A percentile compares a stretch with the other conserved stretches of the same genome.
Conservation (phyloP, 2,113 vertebrate species). For the Pandion haliaetus region DNA sequence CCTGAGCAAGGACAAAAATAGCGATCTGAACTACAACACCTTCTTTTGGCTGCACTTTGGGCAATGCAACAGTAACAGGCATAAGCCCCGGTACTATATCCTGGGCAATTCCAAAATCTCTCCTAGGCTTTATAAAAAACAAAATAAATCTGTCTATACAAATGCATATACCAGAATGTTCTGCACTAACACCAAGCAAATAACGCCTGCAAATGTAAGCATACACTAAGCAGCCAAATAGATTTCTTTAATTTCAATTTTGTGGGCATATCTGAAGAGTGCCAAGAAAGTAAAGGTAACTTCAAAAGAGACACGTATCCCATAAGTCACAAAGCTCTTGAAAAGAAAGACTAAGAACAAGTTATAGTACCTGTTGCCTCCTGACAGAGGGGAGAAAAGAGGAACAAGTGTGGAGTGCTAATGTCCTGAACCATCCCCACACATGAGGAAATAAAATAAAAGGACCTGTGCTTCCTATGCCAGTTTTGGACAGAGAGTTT, state of each 20-base stretch:
- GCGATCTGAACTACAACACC: neutral
- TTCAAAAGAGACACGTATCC: neutral
- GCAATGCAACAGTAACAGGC: neutral
- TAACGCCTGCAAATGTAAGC: neutral
- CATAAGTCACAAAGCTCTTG: neutral
- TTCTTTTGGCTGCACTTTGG: neutral
- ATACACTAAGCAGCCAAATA: neutral
- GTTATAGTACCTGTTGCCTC: neutral
- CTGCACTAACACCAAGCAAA: neutral
- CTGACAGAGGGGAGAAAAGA: neutral
- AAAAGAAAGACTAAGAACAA: neutral
- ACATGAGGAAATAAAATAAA: neutral
- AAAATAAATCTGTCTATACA: neutral
- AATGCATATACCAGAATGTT: neutral
- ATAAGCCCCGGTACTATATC: neutral
- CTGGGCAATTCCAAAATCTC: neutral
- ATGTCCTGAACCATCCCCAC: neutral
- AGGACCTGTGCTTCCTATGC: neutral
- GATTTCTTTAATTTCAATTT: neutral
- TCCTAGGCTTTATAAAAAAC: neutral
- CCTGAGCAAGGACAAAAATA: neutral
- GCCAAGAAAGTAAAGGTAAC: neutral
- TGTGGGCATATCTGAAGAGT: neutral
- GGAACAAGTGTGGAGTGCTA: neutral
- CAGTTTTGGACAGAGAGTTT: neutral